Evolutionary conservation across 2,888 invertebrate genomes (phyloP).

Genomic region (Amphipyra tragopoginis): DNA sequence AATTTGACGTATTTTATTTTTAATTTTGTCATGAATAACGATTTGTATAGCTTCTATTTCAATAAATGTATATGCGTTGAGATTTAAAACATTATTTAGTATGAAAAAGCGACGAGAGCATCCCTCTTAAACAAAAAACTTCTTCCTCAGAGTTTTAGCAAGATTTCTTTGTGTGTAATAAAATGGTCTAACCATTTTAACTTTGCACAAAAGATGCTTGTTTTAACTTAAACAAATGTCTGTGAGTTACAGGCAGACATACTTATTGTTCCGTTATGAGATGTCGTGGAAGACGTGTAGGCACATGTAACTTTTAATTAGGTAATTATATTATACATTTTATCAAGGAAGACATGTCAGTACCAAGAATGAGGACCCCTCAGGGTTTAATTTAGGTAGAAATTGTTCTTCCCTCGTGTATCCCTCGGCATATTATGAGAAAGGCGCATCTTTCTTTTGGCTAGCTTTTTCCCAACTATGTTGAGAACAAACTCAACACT

Average conservation of each 20-base stretch:
- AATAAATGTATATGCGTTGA: too few species aligned
- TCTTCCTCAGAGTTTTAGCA: constrained; percentile 13
- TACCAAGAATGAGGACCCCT: background rate
- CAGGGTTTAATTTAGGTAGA: background rate
- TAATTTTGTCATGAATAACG: too few species aligned
- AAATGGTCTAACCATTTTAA: constrained; percentile 45
- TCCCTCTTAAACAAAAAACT: constrained; percentile 31
- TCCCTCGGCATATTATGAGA: too few species aligned
- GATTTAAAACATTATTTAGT: background rate
- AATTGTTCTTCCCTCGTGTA: too few species aligned
- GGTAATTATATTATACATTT: constrained; percentile 7
- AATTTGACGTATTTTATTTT: too few species aligned
- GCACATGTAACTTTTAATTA: constrained; percentile 30
- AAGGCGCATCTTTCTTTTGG: too few species aligned
- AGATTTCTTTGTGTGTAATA: constrained; percentile 47
- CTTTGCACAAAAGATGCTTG: constrained; percentile 32
- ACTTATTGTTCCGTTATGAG: constrained; percentile 10
- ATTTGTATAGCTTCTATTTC: too few species aligned
- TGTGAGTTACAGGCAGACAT: constrained; percentile 4
- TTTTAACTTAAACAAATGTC: constrained; percentile 32
- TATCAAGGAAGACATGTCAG: background rate
- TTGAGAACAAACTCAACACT: too few species aligned
- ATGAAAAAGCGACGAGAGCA: background rate
- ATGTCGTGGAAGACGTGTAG: background rate
- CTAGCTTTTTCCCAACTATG: too few species aligned